Percentiles rank a stretch among this genome's conserved stretches.
These are phyloP conservation scores for Theocolax elegans DNA, from an alignment of 1,140 invertebrate species.

Conservation along the genomic window DNA sequence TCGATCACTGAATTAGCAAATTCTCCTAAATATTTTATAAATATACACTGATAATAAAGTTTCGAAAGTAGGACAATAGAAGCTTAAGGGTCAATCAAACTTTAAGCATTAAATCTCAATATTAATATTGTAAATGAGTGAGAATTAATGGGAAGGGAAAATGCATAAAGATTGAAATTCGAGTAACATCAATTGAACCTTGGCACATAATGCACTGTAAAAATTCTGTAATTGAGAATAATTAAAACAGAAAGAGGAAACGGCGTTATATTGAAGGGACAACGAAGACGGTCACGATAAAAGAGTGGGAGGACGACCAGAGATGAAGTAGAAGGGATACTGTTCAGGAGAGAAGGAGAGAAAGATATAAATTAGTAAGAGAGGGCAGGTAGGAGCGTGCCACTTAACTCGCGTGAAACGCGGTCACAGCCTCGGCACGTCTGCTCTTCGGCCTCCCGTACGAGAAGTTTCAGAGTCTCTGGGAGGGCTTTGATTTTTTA, in stretches of 20 bases:
- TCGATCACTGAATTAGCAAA: too few relatives aligned
- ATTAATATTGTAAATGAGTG: too few relatives aligned
- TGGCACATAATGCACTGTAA: too few relatives aligned
- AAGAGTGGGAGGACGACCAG: not conserved
- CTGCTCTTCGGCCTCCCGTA: constrained; percentile 37
- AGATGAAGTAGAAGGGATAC: not conserved
- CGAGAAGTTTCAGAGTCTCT: not conserved
- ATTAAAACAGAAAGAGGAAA: not conserved
- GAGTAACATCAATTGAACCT: too few relatives aligned
- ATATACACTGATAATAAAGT: too few relatives aligned
- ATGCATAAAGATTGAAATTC: too few relatives aligned
- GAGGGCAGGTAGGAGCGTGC: constrained; percentile 65
- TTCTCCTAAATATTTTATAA: too few relatives aligned
- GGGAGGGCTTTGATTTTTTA: not conserved
- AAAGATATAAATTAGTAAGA: constrained; percentile 39
- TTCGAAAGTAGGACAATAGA: too few relatives aligned
- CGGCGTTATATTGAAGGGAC: not conserved
- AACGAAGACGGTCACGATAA: not conserved
- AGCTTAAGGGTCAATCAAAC: too few relatives aligned
- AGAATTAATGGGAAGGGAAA: too few relatives aligned
- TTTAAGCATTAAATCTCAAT: too few relatives aligned
- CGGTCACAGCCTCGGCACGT: constrained; percentile 68
- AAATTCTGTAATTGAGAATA: too few relatives aligned
- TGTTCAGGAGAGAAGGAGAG: constrained; percentile 24
- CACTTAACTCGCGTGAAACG: constrained; percentile 65